phyloP scores from a whole-genome alignment of 1,140 invertebrate species.

The Drosophila malerkotliana region DNA sequence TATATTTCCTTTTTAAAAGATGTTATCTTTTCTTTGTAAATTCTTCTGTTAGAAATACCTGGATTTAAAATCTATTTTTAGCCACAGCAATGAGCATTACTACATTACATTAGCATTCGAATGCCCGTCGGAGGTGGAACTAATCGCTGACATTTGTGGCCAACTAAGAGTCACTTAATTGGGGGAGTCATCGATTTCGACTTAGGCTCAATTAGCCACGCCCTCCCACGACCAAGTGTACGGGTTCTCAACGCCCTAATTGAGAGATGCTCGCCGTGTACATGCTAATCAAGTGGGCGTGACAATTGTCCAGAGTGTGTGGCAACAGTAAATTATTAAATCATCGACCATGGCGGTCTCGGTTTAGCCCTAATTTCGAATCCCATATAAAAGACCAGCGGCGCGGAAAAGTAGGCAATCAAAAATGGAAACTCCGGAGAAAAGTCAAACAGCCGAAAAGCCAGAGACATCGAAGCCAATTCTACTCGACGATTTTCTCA shows the following conservation, averaged over 20 bases:
- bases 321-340: constrained; percentile 63
- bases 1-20: too few relatives aligned
- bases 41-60: too few relatives aligned
- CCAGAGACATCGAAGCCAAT: constrained; percentile 8
- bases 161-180: constrained; percentile 34
- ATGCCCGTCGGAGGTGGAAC: constrained; percentile 12
- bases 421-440: constrained; percentile 1
- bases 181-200: constrained; percentile 68
- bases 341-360: constrained; percentile 11
- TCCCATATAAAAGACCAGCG: not conserved
- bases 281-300: constrained; percentile 61
- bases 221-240: constrained; percentile 59
- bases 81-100: not conserved
- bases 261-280: constrained; percentile 61
- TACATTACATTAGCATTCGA: constrained; percentile 4
- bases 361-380: constrained; percentile 1
- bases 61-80: not conserved
- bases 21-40: too few relatives aligned
- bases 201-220: constrained; percentile 59
- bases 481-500: constrained; percentile 35
- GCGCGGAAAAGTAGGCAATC: constrained; percentile 4
- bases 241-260: constrained; percentile 66
- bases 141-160: constrained; percentile 48
- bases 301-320: constrained; percentile 51
- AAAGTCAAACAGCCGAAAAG: not conserved